Percentiles rank a stretch among this genome's conserved stretches.
Evolutionary conservation across 2,888 invertebrate species (phyloP).

Genomic region (Rhingia campestris): DNA sequence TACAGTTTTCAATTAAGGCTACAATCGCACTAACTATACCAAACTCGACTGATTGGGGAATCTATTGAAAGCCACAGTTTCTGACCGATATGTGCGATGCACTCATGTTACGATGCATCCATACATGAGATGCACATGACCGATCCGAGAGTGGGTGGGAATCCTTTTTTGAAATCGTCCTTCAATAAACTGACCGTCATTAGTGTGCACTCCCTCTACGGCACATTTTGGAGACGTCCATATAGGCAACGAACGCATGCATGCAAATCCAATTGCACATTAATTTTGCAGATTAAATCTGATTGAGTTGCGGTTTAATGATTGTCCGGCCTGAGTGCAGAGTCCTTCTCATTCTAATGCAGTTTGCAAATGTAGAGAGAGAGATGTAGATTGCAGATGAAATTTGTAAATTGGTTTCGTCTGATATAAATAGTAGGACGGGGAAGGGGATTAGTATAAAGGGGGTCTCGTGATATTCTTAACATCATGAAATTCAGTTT

Average conservation of each 20-base stretch:
- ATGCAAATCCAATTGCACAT: conserved; percentile 49
- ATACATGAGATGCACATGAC: neutral
- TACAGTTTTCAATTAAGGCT: conserved; percentile 72
- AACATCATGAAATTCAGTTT: too few species aligned
- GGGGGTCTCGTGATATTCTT: too few species aligned
- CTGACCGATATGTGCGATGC: conserved; percentile 23
- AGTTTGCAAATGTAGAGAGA: conserved; percentile 19
- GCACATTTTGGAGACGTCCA: neutral
- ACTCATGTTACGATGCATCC: too few species aligned
- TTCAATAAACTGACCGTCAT: conserved; percentile 64
- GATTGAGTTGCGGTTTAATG: conserved; percentile 65
- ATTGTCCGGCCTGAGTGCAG: neutral
- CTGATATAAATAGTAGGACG: too few species aligned
- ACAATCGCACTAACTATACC: conserved; percentile 67
- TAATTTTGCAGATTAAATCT: conserved; percentile 68
- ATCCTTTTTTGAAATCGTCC: conserved; percentile 50
- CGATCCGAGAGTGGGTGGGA: conserved; percentile 4
- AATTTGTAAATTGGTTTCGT: neutral
- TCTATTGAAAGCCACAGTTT: conserved; percentile 66
- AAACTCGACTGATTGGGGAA: conserved; percentile 58
- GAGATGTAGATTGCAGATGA: conserved; percentile 12
- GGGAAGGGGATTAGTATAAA: too few species aligned
- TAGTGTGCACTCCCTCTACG: conserved; percentile 45
- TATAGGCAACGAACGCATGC: neutral
- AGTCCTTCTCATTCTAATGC: conserved; percentile 30